Evolutionary conservation across 2,113 vertebrate species (phyloP).

Genomic region (Acrocephalus arundinaceus): DNA sequence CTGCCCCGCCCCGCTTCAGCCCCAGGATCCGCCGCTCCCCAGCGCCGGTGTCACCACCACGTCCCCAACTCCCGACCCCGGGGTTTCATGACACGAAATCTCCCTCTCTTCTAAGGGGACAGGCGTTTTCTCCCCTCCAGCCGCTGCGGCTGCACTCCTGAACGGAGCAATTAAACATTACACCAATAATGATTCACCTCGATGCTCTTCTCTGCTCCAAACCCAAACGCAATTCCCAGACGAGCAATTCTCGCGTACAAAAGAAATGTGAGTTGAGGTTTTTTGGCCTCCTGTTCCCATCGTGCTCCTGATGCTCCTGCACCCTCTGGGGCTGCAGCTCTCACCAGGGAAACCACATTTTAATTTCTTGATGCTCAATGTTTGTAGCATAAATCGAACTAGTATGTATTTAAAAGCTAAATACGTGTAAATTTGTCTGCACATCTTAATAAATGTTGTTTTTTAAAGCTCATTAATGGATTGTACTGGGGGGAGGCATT

Average conservation of each 20-base stretch:
- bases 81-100: accelerated
- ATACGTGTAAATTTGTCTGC: not conserved
- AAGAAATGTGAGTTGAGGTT: not conserved
- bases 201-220: too few species aligned
- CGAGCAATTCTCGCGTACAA: not conserved
- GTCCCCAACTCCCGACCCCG: not conserved
- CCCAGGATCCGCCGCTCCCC: not conserved
- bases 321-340: not conserved
- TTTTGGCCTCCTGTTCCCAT: not conserved
- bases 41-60: not conserved
- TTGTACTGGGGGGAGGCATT: accelerated
- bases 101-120: too few species aligned
- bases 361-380: not conserved
- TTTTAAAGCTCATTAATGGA: not conserved
- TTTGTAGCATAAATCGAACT: not conserved
- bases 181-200: not conserved
- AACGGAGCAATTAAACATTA: not conserved
- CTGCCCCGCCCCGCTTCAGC: not conserved
- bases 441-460: not conserved
- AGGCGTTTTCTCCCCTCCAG: not conserved
- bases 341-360: accelerated
- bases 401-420: not conserved
- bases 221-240: not conserved
- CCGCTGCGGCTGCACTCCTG: not conserved
- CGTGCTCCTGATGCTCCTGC: not conserved